Conservation (phyloP, 2,113 vertebrate species). For the Psephotus haematonotus region DNA sequence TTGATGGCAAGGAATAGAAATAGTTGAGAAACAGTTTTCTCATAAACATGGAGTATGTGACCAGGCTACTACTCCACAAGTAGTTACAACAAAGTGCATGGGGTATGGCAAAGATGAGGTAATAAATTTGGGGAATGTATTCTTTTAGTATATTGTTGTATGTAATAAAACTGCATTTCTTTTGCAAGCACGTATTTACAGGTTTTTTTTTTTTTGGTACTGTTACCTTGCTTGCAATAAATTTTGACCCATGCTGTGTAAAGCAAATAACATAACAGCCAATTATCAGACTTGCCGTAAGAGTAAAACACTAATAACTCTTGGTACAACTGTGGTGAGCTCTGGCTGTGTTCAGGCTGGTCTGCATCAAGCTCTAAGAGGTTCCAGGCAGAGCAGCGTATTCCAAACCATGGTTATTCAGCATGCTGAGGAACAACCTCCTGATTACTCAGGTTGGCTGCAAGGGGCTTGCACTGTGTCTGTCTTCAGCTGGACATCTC, state of each 20-base stretch:
- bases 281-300: background rate
- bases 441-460: background rate
- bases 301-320: background rate
- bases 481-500: background rate
- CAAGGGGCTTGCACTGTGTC: background rate
- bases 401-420: background rate
- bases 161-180: slow-evolving; percentile 45
- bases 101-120: background rate
- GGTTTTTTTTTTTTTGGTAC: background rate
- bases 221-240: background rate
- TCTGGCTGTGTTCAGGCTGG: background rate
- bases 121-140: slow-evolving; percentile 3
- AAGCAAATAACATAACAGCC: background rate
- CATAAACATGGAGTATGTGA: background rate
- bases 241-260: background rate
- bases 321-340: background rate
- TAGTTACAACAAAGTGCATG: background rate
- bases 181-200: slow-evolving; percentile 48
- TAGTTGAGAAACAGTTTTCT: slow-evolving; percentile 10
- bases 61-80: background rate
- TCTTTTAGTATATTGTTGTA: slow-evolving; percentile 42
- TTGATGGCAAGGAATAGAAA: background rate
- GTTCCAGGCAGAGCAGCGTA: background rate
- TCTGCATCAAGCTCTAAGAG: background rate
- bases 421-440: background rate